phyloP scores from a whole-genome alignment of 2,797 vertebrate species.

The Triplophysa bombifrons region DNA sequence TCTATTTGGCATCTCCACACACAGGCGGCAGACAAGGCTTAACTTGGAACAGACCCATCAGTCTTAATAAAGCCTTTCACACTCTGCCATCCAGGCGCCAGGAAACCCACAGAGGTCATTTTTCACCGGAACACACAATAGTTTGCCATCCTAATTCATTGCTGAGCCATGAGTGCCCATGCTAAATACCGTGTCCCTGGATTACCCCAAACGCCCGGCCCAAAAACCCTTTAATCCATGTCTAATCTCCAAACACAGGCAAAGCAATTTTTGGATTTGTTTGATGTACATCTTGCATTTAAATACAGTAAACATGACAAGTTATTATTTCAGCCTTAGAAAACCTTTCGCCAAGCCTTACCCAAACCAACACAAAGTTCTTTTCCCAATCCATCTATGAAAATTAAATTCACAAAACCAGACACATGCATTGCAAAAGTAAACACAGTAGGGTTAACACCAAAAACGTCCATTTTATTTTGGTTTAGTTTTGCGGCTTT shows the following conservation, averaged over 20 bases:
- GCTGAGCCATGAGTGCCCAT: conserved; percentile 47
- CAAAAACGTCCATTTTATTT: not conserved
- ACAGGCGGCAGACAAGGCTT: conserved; percentile 58
- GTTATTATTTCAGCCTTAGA: not conserved
- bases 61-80: conserved; percentile 63
- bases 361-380: not conserved
- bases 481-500: not conserved
- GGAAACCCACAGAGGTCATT: conserved; percentile 59
- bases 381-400: not conserved
- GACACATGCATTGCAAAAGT: not conserved
- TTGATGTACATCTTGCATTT: not conserved
- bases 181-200: conserved; percentile 30
- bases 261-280: not conserved
- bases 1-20: conserved; percentile 9
- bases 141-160: conserved; percentile 45
- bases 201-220: not conserved
- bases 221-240: conserved; percentile 4
- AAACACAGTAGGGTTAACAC: not conserved
- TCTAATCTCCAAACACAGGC: conserved; percentile 18
- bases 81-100: conserved; percentile 66
- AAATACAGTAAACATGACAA: not conserved
- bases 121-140: conserved; percentile 56
- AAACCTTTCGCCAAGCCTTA: too few species aligned
- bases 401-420: not conserved
- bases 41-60: conserved; percentile 57